Evolutionary conservation across 1,140 invertebrate species (phyloP), one percentile per base, ranked within the genome.

Genomic region (Drosophila erecta): DNA sequence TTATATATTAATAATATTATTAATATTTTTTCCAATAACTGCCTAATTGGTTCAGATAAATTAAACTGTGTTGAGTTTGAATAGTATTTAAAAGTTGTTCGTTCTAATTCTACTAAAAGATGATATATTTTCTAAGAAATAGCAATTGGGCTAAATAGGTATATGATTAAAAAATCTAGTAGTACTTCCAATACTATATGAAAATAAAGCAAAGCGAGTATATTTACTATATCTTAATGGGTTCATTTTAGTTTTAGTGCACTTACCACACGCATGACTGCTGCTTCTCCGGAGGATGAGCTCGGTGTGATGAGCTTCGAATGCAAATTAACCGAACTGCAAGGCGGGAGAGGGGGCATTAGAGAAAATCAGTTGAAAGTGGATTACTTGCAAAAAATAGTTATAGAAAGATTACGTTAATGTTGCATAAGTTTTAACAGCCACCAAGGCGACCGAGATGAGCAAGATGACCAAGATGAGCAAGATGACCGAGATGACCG

Each of bases 371-470:
- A 54, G 55, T 41, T 41, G 41, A 83, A 87, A 86, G 75, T 86
- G 65, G 66, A 59, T 69, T 44, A 47, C 22, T 55, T 40, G 44
- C 56, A 30, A 53, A 65, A 76, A 62, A 59, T 37, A 46, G 61
- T 55, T 60, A 61, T 60, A 81, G 65, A 79, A 76, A 81, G 80
- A 84, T 89, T 89, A 74, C 84, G 66, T 58, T 89, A 66, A 77
- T 61, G 64, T 89, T 90, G 85, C 84, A 58, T 89, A 89, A 89
- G 59, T 49, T 76, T 58, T 64, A 38, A 11, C 24, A 35, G 4
- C 2, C 24, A 33, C 2, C 12, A 6, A 33, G 27, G 30, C 44
- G 35, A 14, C 37, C 37, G 3, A 12, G 15, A 41, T 27, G 62
- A 24, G 50, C 37, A 5, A 12, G 40, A 41, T 27, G 62, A 24